Percentiles rank a stretch among this genome's conserved stretches.
These are phyloP conservation scores for Caenorhabditis imperialis DNA, from an alignment of 2,888 invertebrate genomes.

Conservation along the genomic window DNA sequence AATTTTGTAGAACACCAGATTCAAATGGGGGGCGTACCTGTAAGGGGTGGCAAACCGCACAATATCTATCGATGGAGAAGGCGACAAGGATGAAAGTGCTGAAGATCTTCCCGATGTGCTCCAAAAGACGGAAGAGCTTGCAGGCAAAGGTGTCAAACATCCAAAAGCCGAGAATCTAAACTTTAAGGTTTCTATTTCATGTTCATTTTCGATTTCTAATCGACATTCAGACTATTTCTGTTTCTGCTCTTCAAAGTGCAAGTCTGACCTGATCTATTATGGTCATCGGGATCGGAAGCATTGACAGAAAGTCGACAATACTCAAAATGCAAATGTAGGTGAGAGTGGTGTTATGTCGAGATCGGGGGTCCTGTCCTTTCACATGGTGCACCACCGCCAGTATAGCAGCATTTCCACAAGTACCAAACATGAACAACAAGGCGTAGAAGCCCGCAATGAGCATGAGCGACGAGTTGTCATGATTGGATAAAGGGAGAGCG, in stretches of 20 bases:
- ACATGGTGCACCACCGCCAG: slow-evolving; percentile 70
- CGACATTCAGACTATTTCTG: not conserved
- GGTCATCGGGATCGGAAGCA: slow-evolving; percentile 77
- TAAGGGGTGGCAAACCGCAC: slow-evolving; percentile 67
- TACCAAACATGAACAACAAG: slow-evolving; percentile 80
- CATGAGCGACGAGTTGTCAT: slow-evolving; percentile 71
- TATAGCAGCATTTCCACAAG: slow-evolving; percentile 79
- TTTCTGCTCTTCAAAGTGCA: too few relatives aligned
- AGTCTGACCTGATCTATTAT: slow-evolving; percentile 74
- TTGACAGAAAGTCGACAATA: slow-evolving; percentile 73
- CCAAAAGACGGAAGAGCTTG: slow-evolving; percentile 77
- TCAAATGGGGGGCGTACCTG: slow-evolving; percentile 48
- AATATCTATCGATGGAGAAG: slow-evolving; percentile 66
- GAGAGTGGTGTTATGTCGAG: slow-evolving; percentile 75
- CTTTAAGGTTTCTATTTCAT: too few relatives aligned
- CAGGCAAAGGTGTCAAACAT: slow-evolving; percentile 77
- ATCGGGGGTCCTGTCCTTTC: slow-evolving; percentile 52
- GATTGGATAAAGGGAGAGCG: slow-evolving; percentile 63
- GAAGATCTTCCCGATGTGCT: slow-evolving; percentile 74
- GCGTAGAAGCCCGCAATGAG: slow-evolving; percentile 81
- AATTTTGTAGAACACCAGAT: too few relatives aligned
- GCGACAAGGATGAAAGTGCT: slow-evolving; percentile 70
- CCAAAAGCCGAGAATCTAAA: slow-evolving; percentile 77
- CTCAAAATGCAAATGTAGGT: slow-evolving; percentile 76
- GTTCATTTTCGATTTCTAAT: not conserved